Evolutionary conservation across 2,113 vertebrate genomes (phyloP), one percentile per base, ranked within the genome.

Genomic region (Toxostoma redivivum): DNA sequence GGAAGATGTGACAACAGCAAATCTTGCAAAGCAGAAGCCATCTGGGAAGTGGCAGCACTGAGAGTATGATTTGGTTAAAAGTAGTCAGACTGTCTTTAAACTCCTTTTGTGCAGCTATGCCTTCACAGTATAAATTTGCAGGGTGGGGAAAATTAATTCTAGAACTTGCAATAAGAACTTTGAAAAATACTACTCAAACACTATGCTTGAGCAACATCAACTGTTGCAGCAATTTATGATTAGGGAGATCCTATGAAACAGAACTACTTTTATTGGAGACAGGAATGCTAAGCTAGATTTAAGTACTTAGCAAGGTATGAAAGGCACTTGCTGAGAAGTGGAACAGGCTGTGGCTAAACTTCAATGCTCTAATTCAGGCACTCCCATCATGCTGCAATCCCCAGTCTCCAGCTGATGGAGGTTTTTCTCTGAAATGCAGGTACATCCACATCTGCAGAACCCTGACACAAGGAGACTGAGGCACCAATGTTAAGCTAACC

Each of bases 211-310:
- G 64, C 50, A 76, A 62, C 37, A 72, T 4, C n/a, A 64, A 40
- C 45, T 19, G 35, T 10, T 72, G 62, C 37, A 86, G 71, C 50
- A 65, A 31, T 27, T 74, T 53, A 31, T 20, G 62, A n/a, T 42
- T 40, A 76, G 35, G 62, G 85, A 96, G 81, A 93, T 38, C 74
- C 74, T 62, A 61, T 5, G 31, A 94, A 94, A 83, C 42, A 73
- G 45, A 83, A 61, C 81, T 74, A 33, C 61, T 86, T 91, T 86
- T 44, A 91, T 30, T 72, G 35, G 62, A 80, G 53, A 67, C 57
- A 85, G 73, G 90, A 94, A 91, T 69, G 85, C 78, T 90, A 96
- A 93, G 86, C 92, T 78, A 93, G 82, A 71, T 78, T 93, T 95
- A 93, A 90, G 31, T 66, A 78, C 88, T 94, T 84, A 71, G 65